These are phyloP conservation scores for Arvicola amphibius DNA, from an alignment of 2,797 vertebrate genomes.

Conservation along the genomic window DNA sequence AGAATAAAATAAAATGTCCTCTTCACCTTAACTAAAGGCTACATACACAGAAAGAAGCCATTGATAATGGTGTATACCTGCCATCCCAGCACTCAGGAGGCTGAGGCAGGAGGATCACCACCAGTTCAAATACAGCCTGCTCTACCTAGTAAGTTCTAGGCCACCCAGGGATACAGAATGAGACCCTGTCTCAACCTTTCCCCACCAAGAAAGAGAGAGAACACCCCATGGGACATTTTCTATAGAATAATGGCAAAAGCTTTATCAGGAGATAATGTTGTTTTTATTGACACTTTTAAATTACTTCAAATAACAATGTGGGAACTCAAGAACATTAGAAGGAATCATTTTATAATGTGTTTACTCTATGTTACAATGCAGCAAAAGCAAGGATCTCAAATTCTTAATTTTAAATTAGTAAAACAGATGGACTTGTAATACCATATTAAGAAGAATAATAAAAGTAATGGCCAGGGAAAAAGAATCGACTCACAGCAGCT, in stretches of 20 bases:
- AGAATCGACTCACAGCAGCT: background rate
- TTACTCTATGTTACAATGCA: background rate
- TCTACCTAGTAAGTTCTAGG: background rate
- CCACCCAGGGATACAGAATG: background rate
- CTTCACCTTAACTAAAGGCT: background rate
- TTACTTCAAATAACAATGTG: constrained; percentile 1
- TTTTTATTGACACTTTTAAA: constrained; percentile 33
- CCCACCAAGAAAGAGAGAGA: background rate
- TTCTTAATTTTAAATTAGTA: constrained; percentile 24
- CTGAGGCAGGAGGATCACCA: background rate
- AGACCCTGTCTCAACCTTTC: background rate
- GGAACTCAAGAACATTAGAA: background rate
- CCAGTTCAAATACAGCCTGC: background rate
- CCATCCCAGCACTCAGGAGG: background rate
- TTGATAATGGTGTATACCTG: background rate
- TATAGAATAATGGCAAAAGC: background rate
- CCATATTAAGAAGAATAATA: background rate
- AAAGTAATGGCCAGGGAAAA: background rate
- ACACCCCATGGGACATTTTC: background rate
- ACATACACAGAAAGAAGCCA: background rate
- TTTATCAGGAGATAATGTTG: background rate
- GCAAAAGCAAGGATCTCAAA: constrained; percentile 14
- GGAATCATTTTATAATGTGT: background rate
- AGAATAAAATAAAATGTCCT: background rate
- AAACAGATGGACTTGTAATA: background rate